Conservation (phyloP, 1,140 invertebrate genomes). For the Bombus confusus region DNA sequence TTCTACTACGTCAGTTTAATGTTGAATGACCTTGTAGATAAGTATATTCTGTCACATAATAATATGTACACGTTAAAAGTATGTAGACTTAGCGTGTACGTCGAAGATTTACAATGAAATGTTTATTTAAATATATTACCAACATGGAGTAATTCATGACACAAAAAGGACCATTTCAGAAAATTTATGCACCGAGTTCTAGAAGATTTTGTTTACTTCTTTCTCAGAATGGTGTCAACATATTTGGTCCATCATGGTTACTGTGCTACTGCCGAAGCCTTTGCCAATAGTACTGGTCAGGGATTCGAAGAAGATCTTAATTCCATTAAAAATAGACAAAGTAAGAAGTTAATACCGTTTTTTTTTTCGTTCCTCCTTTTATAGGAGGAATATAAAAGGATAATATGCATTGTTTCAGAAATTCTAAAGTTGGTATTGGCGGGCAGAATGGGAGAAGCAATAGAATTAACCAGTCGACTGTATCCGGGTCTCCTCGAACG, state of each 20-base stretch:
- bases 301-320: conserved; percentile 95
- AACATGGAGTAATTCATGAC: too few species aligned
- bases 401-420: conserved; percentile 84
- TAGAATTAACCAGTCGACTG: conserved; percentile 92
- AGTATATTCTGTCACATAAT: neutral
- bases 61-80: conserved; percentile 5
- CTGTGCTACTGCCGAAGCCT: conserved; percentile 97
- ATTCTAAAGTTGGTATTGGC: conserved; percentile 96
- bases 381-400: too few species aligned
- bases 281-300: conserved; percentile 94
- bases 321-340: conserved; percentile 98
- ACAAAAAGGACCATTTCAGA: too few species aligned
- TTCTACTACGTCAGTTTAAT: neutral
- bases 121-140: too few species aligned
- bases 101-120: neutral
- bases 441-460: conserved; percentile 97
- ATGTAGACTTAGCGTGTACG: neutral
- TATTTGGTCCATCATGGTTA: conserved; percentile 99
- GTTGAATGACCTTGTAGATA: neutral
- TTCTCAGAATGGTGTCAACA: conserved; percentile 95
- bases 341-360: conserved; percentile 82
- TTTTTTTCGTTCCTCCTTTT: too few species aligned
- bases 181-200: neutral
- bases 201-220: conserved; percentile 4
- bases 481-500: conserved; percentile 95